phyloP scores from a whole-genome alignment of 2,888 invertebrate species.

The Patella ulyssiponensis region DNA sequence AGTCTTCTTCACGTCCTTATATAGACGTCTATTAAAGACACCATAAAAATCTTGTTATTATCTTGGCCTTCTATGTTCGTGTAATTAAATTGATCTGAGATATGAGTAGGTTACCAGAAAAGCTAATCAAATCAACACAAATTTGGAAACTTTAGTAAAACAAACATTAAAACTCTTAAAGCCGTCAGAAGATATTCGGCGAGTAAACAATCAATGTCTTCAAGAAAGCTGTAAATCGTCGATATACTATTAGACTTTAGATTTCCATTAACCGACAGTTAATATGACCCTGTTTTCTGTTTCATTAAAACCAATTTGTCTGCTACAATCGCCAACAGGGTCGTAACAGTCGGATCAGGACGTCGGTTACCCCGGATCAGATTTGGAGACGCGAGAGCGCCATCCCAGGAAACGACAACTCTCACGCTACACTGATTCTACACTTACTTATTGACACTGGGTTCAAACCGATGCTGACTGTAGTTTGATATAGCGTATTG shows the following conservation, averaged over 20 bases:
- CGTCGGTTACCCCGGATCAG: no score
- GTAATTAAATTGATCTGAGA: no score
- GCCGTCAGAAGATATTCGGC: no score
- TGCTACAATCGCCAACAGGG: neutral
- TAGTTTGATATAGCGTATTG: neutral
- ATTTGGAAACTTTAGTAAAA: conserved; percentile 3
- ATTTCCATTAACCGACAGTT: conserved; percentile 4
- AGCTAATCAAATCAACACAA: no score
- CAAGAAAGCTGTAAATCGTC: neutral
- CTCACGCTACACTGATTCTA: neutral
- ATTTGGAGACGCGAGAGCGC: neutral
- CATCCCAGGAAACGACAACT: neutral
- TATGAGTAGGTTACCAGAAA: no score
- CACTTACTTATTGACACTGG: conserved; percentile 5
- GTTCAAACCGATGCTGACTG: neutral
- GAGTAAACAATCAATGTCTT: no score
- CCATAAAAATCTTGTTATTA: no score
- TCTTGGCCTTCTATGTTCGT: no score
- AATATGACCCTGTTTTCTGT: conserved; percentile 5
- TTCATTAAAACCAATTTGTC: conserved; percentile 13
- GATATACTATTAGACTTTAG: conserved; percentile 10
- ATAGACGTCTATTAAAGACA: no score
- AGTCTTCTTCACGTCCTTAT: no score
- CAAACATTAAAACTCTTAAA: neutral
- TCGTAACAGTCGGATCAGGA: neutral